Conservation (phyloP, 2,113 vertebrate genomes). For the Cichladusa arquata region DNA sequence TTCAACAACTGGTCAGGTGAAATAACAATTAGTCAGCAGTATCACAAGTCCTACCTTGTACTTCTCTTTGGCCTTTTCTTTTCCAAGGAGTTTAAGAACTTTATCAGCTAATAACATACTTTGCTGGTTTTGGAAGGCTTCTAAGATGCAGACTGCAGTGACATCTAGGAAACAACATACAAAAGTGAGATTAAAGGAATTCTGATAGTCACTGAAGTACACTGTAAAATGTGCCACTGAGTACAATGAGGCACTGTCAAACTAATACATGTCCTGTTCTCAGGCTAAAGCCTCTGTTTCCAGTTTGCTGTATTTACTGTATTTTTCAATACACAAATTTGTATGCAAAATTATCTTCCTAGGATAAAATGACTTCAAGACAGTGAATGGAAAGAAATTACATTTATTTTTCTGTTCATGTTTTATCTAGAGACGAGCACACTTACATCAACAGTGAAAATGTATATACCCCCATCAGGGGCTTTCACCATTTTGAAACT, state of each 20-base stretch:
- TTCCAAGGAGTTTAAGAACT: conserved; percentile 96
- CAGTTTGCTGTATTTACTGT: background rate
- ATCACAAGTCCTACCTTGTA: conserved; percentile 85
- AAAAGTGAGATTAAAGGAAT: background rate
- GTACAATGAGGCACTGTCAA: background rate
- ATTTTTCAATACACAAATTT: background rate
- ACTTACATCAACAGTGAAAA: background rate
- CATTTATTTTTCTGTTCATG: background rate
- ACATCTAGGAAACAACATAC: conserved; percentile 80
- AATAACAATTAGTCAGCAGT: background rate
- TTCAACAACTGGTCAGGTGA: background rate
- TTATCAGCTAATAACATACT: conserved; percentile 98
- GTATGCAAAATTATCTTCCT: background rate
- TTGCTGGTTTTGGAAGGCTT: conserved; percentile 98
- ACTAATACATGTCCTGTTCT: fast-evolving
- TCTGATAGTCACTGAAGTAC: background rate
- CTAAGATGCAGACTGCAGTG: conserved; percentile 97
- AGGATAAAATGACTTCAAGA: background rate
- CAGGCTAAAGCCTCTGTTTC: background rate
- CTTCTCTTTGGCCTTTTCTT: conserved; percentile 99
- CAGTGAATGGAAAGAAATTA: background rate
- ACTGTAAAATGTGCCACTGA: background rate
- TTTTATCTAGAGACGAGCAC: background rate
- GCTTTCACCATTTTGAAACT: background rate
- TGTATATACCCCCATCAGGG: background rate